Conservation (phyloP, 2,113 vertebrate species). For the Caloenas nicobarica region DNA sequence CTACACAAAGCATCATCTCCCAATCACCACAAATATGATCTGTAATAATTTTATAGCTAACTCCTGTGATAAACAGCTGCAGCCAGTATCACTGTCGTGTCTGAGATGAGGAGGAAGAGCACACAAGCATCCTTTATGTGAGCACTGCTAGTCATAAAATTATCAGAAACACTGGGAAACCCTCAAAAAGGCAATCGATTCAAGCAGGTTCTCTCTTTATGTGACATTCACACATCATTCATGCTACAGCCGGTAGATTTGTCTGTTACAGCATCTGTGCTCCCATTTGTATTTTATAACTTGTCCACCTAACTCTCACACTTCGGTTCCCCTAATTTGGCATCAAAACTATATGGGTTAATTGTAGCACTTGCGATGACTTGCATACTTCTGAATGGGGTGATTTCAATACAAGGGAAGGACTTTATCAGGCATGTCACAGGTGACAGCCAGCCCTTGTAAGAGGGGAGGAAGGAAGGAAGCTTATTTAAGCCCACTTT, state of each 20-base stretch:
- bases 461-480: not conserved
- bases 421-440: not conserved
- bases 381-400: not conserved
- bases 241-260: not conserved
- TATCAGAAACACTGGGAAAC: not conserved
- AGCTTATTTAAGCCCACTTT: not conserved
- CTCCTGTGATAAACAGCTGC: not conserved
- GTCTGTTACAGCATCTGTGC: not conserved
- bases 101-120: not conserved
- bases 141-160: not conserved
- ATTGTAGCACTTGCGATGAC: not conserved
- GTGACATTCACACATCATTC: not conserved
- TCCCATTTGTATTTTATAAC: not conserved
- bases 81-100: accelerated
- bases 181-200: not conserved
- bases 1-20: not conserved
- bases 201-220: not conserved
- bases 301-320: not conserved
- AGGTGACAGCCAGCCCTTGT: not conserved
- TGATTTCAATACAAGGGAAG: accelerated
- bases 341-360: not conserved
- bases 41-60: not conserved
- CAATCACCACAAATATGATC: not conserved
- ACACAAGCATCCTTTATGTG: not conserved
- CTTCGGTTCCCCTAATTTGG: not conserved